Evolutionary conservation across 2,888 invertebrate genomes (phyloP).

Genomic region (Amphipyra berbera): DNA sequence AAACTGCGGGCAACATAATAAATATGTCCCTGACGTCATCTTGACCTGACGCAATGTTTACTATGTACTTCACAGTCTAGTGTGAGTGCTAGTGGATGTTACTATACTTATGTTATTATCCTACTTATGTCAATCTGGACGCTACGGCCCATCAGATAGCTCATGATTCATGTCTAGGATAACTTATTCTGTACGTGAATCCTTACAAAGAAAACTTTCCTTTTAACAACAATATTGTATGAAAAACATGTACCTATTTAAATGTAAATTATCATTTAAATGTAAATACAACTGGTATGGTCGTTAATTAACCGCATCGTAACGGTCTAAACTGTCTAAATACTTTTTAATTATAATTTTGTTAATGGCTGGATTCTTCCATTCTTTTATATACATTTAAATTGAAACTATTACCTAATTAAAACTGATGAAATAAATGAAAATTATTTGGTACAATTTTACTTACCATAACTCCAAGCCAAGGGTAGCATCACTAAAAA

Average conservation of each 20-base stretch:
- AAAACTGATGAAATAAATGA: neutral
- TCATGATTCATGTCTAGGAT: neutral
- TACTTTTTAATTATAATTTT: slow-evolving; percentile 36
- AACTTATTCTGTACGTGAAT: no score
- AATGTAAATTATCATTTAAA: neutral
- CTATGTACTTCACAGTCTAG: neutral
- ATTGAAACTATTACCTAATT: neutral
- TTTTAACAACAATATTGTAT: neutral
- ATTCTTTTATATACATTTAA: neutral
- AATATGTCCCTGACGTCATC: slow-evolving; percentile 36
- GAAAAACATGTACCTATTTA: slow-evolving; percentile 16
- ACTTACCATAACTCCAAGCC: slow-evolving; percentile 68
- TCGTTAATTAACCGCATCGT: slow-evolving; percentile 25
- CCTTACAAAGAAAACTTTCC: neutral
- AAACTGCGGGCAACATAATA: no score
- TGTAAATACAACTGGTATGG: slow-evolving; percentile 14
- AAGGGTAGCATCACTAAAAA: slow-evolving; percentile 63
- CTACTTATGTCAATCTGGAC: no score
- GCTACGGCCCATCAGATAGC: neutral
- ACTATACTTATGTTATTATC: neutral
- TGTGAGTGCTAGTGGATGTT: neutral
- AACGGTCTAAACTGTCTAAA: slow-evolving; percentile 17
- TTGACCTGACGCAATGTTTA: slow-evolving; percentile 41
- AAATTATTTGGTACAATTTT: neutral
- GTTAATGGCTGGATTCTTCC: slow-evolving; percentile 14